These are phyloP conservation scores for Pachliopta kotzebuea DNA, from an alignment of 2,888 invertebrate genomes.

Conservation along the genomic window DNA sequence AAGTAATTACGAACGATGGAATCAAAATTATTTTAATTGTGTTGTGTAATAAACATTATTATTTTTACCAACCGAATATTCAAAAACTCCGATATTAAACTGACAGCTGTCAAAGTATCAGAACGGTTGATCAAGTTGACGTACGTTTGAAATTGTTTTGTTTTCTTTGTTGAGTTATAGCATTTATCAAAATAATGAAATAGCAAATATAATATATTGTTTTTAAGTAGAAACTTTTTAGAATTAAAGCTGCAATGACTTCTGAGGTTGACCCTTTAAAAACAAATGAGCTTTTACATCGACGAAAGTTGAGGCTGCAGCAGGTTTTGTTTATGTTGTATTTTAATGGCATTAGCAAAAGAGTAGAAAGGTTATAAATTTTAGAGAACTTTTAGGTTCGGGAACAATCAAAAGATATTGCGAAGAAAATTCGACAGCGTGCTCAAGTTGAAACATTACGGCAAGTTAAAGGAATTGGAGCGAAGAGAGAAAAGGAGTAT, in stretches of 20 bases:
- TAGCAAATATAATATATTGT: slow-evolving; percentile 7
- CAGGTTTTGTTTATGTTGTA: slow-evolving; percentile 52
- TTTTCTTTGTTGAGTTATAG: slow-evolving; percentile 22
- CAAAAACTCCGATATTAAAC: neutral
- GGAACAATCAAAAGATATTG: slow-evolving; percentile 76
- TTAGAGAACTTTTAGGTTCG: slow-evolving; percentile 60
- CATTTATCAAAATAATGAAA: slow-evolving; percentile 17
- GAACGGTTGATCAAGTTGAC: slow-evolving; percentile 24
- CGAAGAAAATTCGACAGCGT: slow-evolving; percentile 69
- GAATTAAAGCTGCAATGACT: slow-evolving; percentile 59
- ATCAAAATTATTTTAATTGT: too few relatives aligned
- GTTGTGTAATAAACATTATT: too few relatives aligned
- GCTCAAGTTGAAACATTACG: slow-evolving; percentile 64
- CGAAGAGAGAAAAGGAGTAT: slow-evolving; percentile 61
- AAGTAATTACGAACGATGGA: too few relatives aligned
- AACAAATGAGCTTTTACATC: slow-evolving; percentile 74
- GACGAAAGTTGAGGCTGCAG: slow-evolving; percentile 71
- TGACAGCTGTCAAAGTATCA: slow-evolving; percentile 17
- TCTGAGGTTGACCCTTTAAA: slow-evolving; percentile 59
- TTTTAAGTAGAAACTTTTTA: slow-evolving; percentile 19
- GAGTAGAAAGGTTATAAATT: slow-evolving; percentile 15
- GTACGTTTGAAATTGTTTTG: slow-evolving; percentile 28
- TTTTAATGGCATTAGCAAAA: neutral
- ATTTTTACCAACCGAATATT: too few relatives aligned
- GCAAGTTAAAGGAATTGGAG: slow-evolving; percentile 54